Conservation (phyloP, 2,113 vertebrate species). For the Cygnus atratus region DNA sequence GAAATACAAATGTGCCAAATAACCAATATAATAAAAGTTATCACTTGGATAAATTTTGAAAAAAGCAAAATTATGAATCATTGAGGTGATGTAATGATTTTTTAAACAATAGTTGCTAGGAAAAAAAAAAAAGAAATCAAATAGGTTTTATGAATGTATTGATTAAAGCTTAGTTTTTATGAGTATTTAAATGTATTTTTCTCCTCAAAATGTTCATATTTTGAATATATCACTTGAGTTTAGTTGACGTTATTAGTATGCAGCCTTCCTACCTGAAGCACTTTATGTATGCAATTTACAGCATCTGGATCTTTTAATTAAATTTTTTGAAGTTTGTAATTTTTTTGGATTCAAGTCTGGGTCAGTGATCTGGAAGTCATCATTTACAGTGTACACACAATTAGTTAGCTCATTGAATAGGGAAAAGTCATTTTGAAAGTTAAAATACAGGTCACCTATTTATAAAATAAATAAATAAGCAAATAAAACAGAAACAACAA, state of each 20-base stretch:
- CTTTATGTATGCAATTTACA: slow-evolving; percentile 21
- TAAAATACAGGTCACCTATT: slow-evolving; percentile 35
- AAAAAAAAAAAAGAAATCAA: neutral
- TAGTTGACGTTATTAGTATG: slow-evolving; percentile 34
- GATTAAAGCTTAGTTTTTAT: neutral
- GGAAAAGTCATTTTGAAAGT: slow-evolving; percentile 15
- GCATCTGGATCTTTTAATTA: slow-evolving; percentile 50
- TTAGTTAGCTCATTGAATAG: slow-evolving; percentile 68
- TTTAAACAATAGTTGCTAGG: neutral
- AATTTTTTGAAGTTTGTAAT: slow-evolving; percentile 30
- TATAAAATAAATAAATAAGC: neutral
- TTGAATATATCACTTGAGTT: neutral
- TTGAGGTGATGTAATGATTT: neutral
- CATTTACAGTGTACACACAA: slow-evolving; percentile 25
- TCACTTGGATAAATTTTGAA: too few relatives aligned
- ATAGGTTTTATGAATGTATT: neutral
- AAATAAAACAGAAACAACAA: neutral
- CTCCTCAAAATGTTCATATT: neutral
- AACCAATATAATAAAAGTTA: neutral
- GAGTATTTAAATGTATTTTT: neutral
- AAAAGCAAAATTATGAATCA: neutral
- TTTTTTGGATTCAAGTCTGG: slow-evolving; percentile 42
- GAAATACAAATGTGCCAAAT: neutral
- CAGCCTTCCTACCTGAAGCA: neutral
- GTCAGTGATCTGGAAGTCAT: neutral